Conservation (phyloP, 2,888 invertebrate species). For the Hoplodrina blanda region DNA sequence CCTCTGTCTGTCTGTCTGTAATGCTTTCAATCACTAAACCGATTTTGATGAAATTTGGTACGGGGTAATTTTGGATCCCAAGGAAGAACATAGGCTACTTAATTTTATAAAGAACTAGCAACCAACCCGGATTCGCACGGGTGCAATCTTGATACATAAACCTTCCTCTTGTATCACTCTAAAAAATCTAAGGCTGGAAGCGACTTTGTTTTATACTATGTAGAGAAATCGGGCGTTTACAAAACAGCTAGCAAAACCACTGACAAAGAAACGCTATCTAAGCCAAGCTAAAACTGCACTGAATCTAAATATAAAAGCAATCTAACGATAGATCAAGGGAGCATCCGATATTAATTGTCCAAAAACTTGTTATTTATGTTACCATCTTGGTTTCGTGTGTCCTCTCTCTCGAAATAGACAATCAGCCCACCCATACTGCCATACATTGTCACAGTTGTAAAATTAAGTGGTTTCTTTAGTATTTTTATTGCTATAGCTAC, state of each 20-base stretch:
- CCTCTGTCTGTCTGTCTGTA: too few species aligned
- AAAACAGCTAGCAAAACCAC: conserved; percentile 3
- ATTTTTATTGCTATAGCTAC: conserved; percentile 78
- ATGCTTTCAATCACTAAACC: too few species aligned
- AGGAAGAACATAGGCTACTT: too few species aligned
- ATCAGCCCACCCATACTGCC: conserved; percentile 84
- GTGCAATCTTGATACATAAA: too few species aligned
- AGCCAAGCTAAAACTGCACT: conserved; percentile 37
- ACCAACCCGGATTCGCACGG: too few species aligned
- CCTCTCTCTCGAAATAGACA: conserved; percentile 80
- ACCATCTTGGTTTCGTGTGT: conserved; percentile 81
- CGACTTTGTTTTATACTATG: too few species aligned
- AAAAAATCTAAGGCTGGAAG: too few species aligned
- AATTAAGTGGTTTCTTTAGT: conserved; percentile 78
- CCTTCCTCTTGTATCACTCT: too few species aligned
- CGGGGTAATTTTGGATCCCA: too few species aligned
- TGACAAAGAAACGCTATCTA: neutral
- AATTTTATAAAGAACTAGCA: too few species aligned
- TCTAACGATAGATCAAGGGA: conserved; percentile 81
- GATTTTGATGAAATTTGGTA: too few species aligned
- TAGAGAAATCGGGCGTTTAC: neutral
- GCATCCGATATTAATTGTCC: conserved; percentile 87
- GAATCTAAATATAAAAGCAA: conserved; percentile 74
- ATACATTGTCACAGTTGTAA: conserved; percentile 79
- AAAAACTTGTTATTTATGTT: conserved; percentile 87